phyloP scores from a whole-genome alignment of 2,888 invertebrate genomes.

The Pristionchus mayeri region DNA sequence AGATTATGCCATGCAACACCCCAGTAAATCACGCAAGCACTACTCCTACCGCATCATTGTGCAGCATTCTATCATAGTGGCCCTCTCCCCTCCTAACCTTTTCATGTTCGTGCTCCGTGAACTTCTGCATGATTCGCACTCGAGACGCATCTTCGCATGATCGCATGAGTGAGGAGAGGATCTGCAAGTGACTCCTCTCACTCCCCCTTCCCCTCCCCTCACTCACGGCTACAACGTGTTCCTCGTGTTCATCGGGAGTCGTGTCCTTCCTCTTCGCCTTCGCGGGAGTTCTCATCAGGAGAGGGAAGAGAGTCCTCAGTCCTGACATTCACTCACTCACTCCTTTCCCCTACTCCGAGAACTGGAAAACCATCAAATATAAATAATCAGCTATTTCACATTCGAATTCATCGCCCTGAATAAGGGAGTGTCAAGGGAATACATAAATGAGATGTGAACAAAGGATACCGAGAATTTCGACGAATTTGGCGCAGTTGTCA shows the following conservation, averaged over 20 bases:
- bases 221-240: conserved; percentile 84
- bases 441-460: too few relatives aligned
- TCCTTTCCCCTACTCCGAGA: too few relatives aligned
- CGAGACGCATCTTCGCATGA: conserved; percentile 93
- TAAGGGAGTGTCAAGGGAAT: too few relatives aligned
- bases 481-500: conserved; percentile 94
- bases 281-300: conserved; percentile 99
- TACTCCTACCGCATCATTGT: too few relatives aligned
- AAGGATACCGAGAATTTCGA: conserved; percentile 92
- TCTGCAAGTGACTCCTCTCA: conserved; percentile 53
- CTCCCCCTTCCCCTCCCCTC: not conserved
- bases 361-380: too few relatives aligned
- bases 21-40: too few relatives aligned
- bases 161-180: conserved; percentile 90
- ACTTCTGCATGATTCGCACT: conserved; percentile 92
- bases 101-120: conserved; percentile 97
- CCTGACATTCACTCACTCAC: conserved; percentile 77
- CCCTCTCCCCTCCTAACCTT: conserved; percentile 81
- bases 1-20: too few relatives aligned
- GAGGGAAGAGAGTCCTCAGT: conserved; percentile 93
- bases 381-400: not conserved
- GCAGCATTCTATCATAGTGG: too few relatives aligned
- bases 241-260: conserved; percentile 79
- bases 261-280: conserved; percentile 82
- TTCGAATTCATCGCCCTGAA: too few relatives aligned